Evolutionary conservation across 2,888 invertebrate genomes (phyloP).

Genomic region (Tribolium freemani): DNA sequence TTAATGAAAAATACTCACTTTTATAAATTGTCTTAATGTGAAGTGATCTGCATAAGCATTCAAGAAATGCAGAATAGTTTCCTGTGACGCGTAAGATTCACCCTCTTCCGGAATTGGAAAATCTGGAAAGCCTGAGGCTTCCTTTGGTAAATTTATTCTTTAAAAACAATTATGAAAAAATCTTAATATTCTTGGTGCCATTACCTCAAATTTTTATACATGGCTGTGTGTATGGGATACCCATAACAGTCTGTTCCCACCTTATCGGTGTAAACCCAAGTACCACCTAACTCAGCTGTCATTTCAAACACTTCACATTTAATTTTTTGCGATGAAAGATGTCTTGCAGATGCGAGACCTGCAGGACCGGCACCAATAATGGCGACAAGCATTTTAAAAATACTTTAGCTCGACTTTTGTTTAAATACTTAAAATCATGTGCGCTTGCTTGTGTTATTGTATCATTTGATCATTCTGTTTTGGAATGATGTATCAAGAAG

Average conservation of each 20-base stretch:
- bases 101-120: conserved; percentile 82
- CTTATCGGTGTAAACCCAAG: conserved; percentile 89
- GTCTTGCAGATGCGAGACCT: conserved; percentile 84
- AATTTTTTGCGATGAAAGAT: conserved; percentile 70
- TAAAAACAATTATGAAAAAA: conserved; percentile 66
- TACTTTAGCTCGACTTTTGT: no score
- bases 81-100: conserved; percentile 81
- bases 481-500: no score
- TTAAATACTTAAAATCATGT: no score
- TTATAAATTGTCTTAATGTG: conserved; percentile 75
- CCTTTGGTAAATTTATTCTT: conserved; percentile 94
- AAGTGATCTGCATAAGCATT: conserved; percentile 80
- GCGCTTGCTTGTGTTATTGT: no score
- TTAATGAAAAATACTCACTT: no score
- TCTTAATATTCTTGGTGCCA: background rate
- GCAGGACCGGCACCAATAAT: conserved; percentile 93
- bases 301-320: conserved; percentile 83
- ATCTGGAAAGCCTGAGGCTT: conserved; percentile 93
- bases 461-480: no score
- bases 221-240: conserved; percentile 88
- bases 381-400: conserved; percentile 70
- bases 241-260: conserved; percentile 83
- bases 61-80: conserved; percentile 81
- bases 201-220: conserved; percentile 91
- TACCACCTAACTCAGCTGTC: conserved; percentile 83